Evolutionary conservation across 2,888 invertebrate species (phyloP).

Genomic region (Polyommatus iphigenia): DNA sequence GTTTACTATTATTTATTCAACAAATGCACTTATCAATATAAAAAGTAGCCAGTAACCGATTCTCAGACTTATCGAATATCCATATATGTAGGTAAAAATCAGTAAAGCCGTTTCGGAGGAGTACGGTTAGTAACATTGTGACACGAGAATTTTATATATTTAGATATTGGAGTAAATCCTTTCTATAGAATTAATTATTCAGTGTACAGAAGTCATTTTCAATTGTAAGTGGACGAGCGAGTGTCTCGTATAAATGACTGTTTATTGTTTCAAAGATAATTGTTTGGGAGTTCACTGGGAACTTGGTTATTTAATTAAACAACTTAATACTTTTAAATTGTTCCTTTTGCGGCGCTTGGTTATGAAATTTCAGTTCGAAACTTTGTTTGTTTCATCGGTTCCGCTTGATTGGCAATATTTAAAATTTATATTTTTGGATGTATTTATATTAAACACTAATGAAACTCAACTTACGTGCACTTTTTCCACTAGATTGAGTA

Average conservation of each 20-base stretch:
- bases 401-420: background rate
- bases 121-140: too few species aligned
- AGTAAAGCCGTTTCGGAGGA: too few species aligned
- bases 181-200: slow-evolving; percentile 12
- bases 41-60: too few species aligned
- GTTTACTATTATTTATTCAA: too few species aligned
- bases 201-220: slow-evolving; percentile 22
- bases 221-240: slow-evolving; percentile 9
- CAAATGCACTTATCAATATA: too few species aligned
- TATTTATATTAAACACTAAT: too few species aligned
- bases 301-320: slow-evolving; percentile 15
- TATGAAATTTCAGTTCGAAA: slow-evolving; percentile 20
- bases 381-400: slow-evolving; percentile 6
- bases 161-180: background rate
- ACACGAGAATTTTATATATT: background rate
- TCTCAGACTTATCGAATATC: too few species aligned
- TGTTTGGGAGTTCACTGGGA: slow-evolving; percentile 17
- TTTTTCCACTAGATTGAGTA: too few species aligned
- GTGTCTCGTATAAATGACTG: slow-evolving; percentile 26
- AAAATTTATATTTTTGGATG: background rate
- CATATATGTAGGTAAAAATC: too few species aligned
- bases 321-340: slow-evolving; percentile 26
- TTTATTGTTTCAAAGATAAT: slow-evolving; percentile 25
- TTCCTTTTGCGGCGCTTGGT: slow-evolving; percentile 8
- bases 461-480: too few species aligned